Conservation (phyloP, 2,797 vertebrate genomes). For the Phrynocephalus guinanensis region DNA sequence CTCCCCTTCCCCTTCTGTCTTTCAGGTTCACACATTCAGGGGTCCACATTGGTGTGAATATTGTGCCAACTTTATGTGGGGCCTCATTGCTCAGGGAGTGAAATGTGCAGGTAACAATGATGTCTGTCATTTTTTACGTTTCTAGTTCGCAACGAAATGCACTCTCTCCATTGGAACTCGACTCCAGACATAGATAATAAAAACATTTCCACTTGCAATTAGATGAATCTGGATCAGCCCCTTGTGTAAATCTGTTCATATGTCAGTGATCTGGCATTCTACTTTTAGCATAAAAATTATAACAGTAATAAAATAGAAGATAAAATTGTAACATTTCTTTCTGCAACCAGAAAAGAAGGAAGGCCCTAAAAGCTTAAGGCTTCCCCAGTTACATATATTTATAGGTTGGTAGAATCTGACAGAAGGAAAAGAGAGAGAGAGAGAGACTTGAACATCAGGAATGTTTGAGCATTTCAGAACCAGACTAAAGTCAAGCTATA, state of each 20-base stretch:
- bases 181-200: neutral
- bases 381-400: slow-evolving; percentile 4
- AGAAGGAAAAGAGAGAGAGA: neutral
- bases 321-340: neutral
- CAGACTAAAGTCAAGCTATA: neutral
- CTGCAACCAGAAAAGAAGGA: neutral
- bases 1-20: slow-evolving; percentile 55
- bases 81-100: slow-evolving; percentile 98
- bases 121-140: slow-evolving; percentile 1
- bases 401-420: neutral
- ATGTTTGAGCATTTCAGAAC: neutral
- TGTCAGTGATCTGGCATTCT: neutral
- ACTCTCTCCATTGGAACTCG: neutral
- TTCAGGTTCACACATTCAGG: slow-evolving; percentile 96
- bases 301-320: neutral
- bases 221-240: slow-evolving; percentile 4
- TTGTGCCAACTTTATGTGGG: slow-evolving; percentile 99
- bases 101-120: slow-evolving; percentile 94
- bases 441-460: neutral
- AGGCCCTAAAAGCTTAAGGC: neutral
- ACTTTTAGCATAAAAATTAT: neutral
- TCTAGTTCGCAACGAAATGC: rapidly evolving
- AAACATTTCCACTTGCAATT: rapidly evolving
- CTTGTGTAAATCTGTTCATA: neutral
- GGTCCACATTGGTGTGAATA: slow-evolving; percentile 99